Evolutionary conservation across 2,113 vertebrate species (phyloP), one percentile per base, ranked within the genome.

Genomic region (Gymnarchus niloticus): DNA sequence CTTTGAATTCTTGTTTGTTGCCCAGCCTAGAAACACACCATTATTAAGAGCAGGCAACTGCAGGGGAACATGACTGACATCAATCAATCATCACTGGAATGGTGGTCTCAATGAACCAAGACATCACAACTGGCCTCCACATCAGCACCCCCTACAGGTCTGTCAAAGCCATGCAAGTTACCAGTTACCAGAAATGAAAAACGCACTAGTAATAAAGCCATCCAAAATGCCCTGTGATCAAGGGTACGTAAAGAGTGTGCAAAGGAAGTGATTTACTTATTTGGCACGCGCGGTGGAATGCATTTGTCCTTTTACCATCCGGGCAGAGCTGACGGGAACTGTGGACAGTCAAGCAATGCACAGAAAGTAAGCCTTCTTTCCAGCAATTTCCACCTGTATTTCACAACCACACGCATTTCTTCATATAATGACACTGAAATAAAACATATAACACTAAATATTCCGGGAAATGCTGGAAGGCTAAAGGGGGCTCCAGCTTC

Each of bases 401-500:
- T 78, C 76, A n/a, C 76, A 78, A 54, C 25, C 28, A 9, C 0
- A 51, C 17, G n/a, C 25, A 33, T 56, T 52, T 7, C n/a, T n/a
- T 28, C 51, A 14, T 25, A 54, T 54, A 33, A 12, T 10, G 9
- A 56, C n/a, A n/a, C 51, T 54, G 9, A 37, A 54, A 14, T n/a
- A 41, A 82, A 82, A 37, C 25, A 8, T 28, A 8, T 51, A 33
- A 8, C 0, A 54, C 9, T 21, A 28, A 48, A 23, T 21, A 28
- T 23, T 28, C 23, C 9, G 52, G 65, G 54, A n/a, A 57, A 54
- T 69, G 33, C 65, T 82, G 44, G 86, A 81, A 86, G 56, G 76
- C 57, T 37, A 44, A 28, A 5, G 21, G 1, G 69, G 65, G 73
- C 82, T 8, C 19, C 23, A 19, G 78, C 65, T 85, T 80, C 56